Base-by-base conservation (phyloP, 2,113 vertebrate species). In the Chloroceryle aenea region DNA sequence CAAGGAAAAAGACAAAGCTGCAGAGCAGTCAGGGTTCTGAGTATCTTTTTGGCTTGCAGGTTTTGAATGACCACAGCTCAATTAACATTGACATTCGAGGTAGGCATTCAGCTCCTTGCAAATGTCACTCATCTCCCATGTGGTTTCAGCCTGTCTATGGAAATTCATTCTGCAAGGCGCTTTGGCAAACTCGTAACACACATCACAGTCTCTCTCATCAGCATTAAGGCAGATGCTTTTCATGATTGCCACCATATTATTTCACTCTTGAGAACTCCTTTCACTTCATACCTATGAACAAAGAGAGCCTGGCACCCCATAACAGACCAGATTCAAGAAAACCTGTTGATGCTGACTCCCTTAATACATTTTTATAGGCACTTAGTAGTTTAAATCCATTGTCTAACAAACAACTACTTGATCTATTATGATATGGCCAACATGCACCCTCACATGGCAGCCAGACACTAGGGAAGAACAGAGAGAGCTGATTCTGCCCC, bases 321-420 rank as follows among this genome's bases (percentile, higher is more conserved):
- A 20, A 68, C 83, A 78, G 55, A 64, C 17, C 14, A 66, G 47
- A 29, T 42, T 53, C 58, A 89, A 69, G 42, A 71, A 93, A 82
- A 67, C 52, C 71, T 67, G 36, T 26, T 62, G 56, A 62, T 58
- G 72, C 67, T 4, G 38, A 83, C 73, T 75, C 61, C 79, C 73
- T 75, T 50, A 18, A 61, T 32, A 47, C 29, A 43, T 53, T 86
- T 71, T 79, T 62, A 56, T 32, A 96, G 92, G 95, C 81, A 95
- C 91, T 93, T 91, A 71, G 30, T 81, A 77, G 48, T 91, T 96
- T 79, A 82, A 78, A 91, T 74, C 47, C 47, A 52, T 29, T 91
- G 58, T 86, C 72, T 75, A 66, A 66, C 42, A 91, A 85, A 43
- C 62, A 86, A 82, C 19, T 74, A 0, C n/a, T 77, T 84, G n/a